These are phyloP conservation scores for Paramormyrops hopkinsi DNA, from an alignment of 2,797 vertebrate species.

Conservation along the genomic window DNA sequence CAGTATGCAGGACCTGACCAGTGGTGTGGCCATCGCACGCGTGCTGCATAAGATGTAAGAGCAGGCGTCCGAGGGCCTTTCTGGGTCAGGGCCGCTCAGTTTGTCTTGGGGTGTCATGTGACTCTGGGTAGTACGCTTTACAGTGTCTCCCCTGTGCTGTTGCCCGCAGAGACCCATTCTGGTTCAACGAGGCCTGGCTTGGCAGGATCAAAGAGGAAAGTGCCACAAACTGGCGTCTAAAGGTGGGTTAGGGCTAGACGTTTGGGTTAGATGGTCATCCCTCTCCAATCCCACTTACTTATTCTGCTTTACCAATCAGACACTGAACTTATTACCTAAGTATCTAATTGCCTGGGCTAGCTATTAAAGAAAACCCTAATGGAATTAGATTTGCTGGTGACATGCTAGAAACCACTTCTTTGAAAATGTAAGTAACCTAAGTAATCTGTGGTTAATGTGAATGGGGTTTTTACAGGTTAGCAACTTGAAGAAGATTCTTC, in stretches of 20 bases:
- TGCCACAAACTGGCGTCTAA: slow-evolving; percentile 76
- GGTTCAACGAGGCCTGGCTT: slow-evolving; percentile 88
- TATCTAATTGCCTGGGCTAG: neutral
- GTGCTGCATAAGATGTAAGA: slow-evolving; percentile 82
- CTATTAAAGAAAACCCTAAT: neutral
- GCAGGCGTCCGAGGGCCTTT: neutral
- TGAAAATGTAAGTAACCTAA: neutral
- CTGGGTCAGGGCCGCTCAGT: neutral
- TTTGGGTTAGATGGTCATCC: neutral
- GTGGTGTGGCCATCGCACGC: slow-evolving; percentile 72
- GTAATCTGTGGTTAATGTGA: neutral
- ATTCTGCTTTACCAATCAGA: neutral
- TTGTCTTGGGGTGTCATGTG: neutral
- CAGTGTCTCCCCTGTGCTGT: slow-evolving; percentile 32
- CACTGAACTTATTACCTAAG: neutral
- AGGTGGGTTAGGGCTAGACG: slow-evolving; percentile 54
- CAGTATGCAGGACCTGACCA: slow-evolving; percentile 69
- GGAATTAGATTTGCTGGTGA: neutral
- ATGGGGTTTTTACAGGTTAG: slow-evolving; percentile 60
- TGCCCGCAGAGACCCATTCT: slow-evolving; percentile 71
- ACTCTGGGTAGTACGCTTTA: neutral
- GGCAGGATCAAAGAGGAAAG: slow-evolving; percentile 77
- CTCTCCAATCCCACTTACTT: neutral
- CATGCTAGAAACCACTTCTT: neutral
- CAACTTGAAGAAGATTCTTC: slow-evolving; percentile 81